Base-by-base conservation (phyloP, 2,888 invertebrate genomes). In the Pterostichus madidus region DNA sequence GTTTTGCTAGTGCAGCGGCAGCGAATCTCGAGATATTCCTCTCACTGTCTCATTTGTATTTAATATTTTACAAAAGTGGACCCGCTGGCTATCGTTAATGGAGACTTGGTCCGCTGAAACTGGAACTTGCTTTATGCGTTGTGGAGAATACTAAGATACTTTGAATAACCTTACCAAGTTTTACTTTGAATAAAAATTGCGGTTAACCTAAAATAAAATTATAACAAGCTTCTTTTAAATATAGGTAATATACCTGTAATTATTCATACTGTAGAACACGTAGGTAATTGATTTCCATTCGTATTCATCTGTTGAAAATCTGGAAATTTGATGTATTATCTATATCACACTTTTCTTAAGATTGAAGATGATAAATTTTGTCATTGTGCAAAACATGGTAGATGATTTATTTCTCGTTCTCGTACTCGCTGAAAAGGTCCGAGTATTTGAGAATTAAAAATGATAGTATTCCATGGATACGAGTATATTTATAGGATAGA, bases 21-120 rank as follows among this genome's bases (percentile, higher is more conserved):
- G 53, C 35, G 75, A 31, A 76, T 75, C 75, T 75, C 68, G 13
- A 32, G 68, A 68, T 44, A 39, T 71, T 44, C 44, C 39, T 71
- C 68, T 39, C 68, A 11, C 44, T 13, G 68, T 39, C 64, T 79
- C 64, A 44, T 79, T 79, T 79, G 49, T 79, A 61, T 79, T 79
- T 64, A 49, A 79, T 79, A 79, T 64, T 79, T 61, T 39, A 49
- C 79, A 44, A 79, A 61, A 79, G 61, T 79, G 64, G 39, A 64
- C 46, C 79, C 79, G 64, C 46, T 32, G 79, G 79, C 59, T 49
- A 79, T 39, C 31, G 17, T 46, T 79, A 79, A 79, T 79, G 79
- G 61, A 44, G 24, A 56, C 44, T 56, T 3, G 24, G 24, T 24
- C 24, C 56, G 31, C 17, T 49, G 5, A 5, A 56, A 56, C 17